A percentile compares a stretch with the other conserved stretches of the same genome.
Evolutionary conservation across 2,113 vertebrate genomes (phyloP).

Genomic region (Campylomormyrus numenius): DNA sequence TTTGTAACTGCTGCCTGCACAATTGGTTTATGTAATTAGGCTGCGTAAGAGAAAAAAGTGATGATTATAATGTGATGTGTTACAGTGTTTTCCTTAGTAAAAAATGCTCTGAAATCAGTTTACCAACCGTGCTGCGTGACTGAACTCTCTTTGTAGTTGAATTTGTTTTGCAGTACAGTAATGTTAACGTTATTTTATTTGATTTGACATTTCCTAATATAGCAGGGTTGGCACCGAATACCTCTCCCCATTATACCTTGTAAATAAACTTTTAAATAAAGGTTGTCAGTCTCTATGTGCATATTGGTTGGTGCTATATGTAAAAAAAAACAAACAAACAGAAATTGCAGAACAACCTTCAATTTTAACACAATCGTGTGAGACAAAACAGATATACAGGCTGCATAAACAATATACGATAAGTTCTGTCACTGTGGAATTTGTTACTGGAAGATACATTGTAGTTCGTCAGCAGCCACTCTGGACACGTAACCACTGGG

Average conservation of each 20-base stretch:
- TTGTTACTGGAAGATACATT: background rate
- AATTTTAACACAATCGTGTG: background rate
- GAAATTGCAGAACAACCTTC: background rate
- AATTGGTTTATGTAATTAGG: conserved; percentile 4
- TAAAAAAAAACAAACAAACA: background rate
- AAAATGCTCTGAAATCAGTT: background rate
- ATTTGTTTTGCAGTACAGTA: background rate
- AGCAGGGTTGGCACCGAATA: background rate
- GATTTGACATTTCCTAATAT: background rate
- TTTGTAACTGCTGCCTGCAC: background rate
- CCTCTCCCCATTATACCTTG: background rate
- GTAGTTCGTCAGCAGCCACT: background rate
- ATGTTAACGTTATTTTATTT: background rate
- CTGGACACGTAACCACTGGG: background rate
- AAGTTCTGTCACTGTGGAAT: background rate
- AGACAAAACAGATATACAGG: background rate
- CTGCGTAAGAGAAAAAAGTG: background rate
- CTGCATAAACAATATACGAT: background rate
- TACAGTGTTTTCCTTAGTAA: background rate
- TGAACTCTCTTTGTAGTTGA: background rate
- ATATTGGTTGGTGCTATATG: background rate
- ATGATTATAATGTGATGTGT: background rate
- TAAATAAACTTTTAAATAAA: background rate
- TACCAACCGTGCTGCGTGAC: background rate
- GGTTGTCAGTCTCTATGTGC: background rate